Base-by-base conservation (phyloP, 2,113 vertebrate species). In the Pogonocichla stellata region DNA sequence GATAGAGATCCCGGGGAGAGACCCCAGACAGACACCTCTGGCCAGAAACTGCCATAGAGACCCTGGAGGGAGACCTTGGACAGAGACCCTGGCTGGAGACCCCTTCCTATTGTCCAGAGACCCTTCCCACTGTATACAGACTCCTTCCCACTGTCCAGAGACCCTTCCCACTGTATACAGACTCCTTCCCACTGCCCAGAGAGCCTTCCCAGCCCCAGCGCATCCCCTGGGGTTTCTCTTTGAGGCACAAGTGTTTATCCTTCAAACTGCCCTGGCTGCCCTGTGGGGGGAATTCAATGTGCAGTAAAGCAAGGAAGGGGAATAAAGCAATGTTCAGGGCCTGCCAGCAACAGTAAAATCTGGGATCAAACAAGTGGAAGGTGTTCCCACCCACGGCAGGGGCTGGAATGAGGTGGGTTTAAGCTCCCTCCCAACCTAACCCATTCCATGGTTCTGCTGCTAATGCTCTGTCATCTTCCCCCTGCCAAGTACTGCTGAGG, bases 21-120 rank as follows among this genome's bases (percentile, higher is more conserved):
- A 40, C 4, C 47, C 53, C 1, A 1, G 25, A 6, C 29, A 24
- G 28, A 23, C 12, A 42, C 6, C 42, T 34, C 42, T 0, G 3
- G 48, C 29, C 60, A 40, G 42, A 19, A 56, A 24, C 18, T 47
- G 14, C 19, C 23, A 8, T 0, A 10, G 43, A 42, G 15, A 51
- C 4, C 62, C 22, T 10, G 12, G 14, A 45, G 33, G 40, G 62
- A 43, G 42, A 42, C 4, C 40, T 53, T 1, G 2, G 25, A 10
- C n/a, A 24, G n/a, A 19, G 16, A 36, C 5, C 42, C 42, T 0
- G 3, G 42, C n/a, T 29, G 12, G 53, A 67, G 42, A 80, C n/a
- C 40, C 33, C 40, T 42, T 42, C 40, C 6, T 42, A 45, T 5
- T 24, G 23, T 23, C 34, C 19, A 6, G 38, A 61, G 36, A 60